Percentiles rank a stretch among this genome's conserved stretches.
phyloP scores from a whole-genome alignment of 2,113 vertebrate genomes.

The Thinocorus orbignyianus region DNA sequence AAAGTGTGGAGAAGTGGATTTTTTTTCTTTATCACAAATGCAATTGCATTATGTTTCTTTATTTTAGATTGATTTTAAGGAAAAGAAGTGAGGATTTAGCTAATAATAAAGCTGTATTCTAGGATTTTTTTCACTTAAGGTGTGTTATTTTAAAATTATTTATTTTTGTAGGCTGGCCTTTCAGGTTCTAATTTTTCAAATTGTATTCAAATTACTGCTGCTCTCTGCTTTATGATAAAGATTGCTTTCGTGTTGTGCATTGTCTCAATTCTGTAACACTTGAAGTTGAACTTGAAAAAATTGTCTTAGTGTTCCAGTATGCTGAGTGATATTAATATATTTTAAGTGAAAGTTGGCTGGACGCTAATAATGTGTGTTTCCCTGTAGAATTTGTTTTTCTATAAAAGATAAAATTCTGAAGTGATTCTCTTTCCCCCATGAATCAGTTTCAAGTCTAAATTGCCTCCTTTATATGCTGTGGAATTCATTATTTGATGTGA shows the following conservation, averaged over 20 bases:
- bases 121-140: slow-evolving; percentile 12
- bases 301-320: background rate
- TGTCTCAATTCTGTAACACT: background rate
- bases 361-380: background rate
- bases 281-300: background rate
- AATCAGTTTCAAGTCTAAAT: background rate
- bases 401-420: background rate
- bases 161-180: background rate
- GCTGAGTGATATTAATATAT: background rate
- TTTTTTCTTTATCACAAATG: background rate
- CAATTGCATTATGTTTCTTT: background rate
- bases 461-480: background rate
- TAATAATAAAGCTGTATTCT: slow-evolving; percentile 37
- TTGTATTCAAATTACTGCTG: background rate
- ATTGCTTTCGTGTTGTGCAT: background rate
- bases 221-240: background rate
- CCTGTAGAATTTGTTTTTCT: background rate
- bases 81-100: slow-evolving; percentile 20
- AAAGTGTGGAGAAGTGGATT: background rate
- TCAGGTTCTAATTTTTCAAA: background rate
- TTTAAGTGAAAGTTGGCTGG: background rate
- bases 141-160: background rate
- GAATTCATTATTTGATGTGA: background rate
- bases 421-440: background rate
- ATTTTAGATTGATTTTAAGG: slow-evolving; percentile 30